Evolutionary conservation across 1,140 invertebrate genomes (phyloP).

Genomic region (Dendrolimus punctatus): DNA sequence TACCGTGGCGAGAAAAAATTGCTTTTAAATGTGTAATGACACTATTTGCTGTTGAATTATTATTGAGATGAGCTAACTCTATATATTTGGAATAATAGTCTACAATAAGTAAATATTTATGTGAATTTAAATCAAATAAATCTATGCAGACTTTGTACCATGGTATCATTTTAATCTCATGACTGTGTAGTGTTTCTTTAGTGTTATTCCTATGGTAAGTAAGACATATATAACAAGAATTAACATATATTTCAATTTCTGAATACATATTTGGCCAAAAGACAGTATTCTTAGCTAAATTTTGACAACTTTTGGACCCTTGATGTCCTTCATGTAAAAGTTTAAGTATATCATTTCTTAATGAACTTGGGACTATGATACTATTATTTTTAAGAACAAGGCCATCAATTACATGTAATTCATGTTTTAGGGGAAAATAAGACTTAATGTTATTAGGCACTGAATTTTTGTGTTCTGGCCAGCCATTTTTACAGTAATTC

Average conservation of each 20-base stretch:
- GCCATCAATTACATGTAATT: neutral
- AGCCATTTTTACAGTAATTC: too few relatives aligned
- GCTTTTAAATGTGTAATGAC: neutral
- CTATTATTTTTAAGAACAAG: neutral
- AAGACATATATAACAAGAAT: neutral
- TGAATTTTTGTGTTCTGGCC: too few relatives aligned
- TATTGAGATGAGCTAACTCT: too few relatives aligned
- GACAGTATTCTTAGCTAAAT: slow-evolving; percentile 10
- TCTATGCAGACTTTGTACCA: neutral
- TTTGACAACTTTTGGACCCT: slow-evolving; percentile 1
- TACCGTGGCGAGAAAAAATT: slow-evolving; percentile 13
- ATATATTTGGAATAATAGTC: too few relatives aligned
- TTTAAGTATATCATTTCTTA: slow-evolving; percentile 1
- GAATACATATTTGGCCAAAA: slow-evolving; percentile 22
- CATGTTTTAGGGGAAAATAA: neutral
- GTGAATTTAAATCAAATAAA: too few relatives aligned
- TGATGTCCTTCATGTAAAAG: neutral
- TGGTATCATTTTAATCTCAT: neutral
- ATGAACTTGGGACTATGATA: neutral
- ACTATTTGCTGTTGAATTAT: neutral
- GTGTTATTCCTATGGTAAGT: slow-evolving; percentile 1
- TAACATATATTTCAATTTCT: slow-evolving; percentile 1
- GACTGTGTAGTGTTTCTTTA: neutral
- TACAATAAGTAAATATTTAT: too few relatives aligned
- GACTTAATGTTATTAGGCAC: too few relatives aligned